Evolutionary conservation across 2,797 vertebrate genomes (phyloP).

Genomic region (Delichon dasypus): DNA sequence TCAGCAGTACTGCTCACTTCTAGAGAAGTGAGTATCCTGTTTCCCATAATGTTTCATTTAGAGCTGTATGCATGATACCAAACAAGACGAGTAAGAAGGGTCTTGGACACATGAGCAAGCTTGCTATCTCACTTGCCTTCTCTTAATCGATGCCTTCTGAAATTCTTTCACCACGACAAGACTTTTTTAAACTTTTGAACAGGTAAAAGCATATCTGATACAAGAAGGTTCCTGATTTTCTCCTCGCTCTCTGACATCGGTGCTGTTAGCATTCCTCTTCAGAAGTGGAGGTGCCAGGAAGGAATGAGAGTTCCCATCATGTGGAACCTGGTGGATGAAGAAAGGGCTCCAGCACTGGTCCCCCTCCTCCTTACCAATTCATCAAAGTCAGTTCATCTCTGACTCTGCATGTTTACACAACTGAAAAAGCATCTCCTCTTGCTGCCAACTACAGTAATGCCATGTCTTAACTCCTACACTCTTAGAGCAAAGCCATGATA

Average conservation of each 20-base stretch:
- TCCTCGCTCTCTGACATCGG: background rate
- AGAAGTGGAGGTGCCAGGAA: background rate
- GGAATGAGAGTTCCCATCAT: background rate
- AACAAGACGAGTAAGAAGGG: background rate
- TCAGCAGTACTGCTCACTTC: background rate
- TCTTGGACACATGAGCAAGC: background rate
- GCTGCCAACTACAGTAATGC: background rate
- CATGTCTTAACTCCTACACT: background rate
- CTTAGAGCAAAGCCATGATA: background rate
- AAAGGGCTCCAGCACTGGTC: background rate
- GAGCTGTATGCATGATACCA: background rate
- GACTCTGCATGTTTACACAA: background rate
- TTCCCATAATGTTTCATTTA: background rate
- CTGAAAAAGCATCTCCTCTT: background rate
- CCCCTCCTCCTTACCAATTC: background rate
- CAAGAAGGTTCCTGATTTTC: background rate
- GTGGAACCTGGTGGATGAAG: rapidly evolving
- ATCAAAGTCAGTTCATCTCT: background rate
- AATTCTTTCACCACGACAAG: background rate
- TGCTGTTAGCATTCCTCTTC: background rate
- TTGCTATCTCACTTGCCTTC: background rate
- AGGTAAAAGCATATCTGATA: background rate
- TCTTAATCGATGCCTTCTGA: background rate
- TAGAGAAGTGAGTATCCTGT: background rate
- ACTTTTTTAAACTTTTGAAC: background rate